phyloP scores from a whole-genome alignment of 2,888 invertebrate species.

The Muscina levida region DNA sequence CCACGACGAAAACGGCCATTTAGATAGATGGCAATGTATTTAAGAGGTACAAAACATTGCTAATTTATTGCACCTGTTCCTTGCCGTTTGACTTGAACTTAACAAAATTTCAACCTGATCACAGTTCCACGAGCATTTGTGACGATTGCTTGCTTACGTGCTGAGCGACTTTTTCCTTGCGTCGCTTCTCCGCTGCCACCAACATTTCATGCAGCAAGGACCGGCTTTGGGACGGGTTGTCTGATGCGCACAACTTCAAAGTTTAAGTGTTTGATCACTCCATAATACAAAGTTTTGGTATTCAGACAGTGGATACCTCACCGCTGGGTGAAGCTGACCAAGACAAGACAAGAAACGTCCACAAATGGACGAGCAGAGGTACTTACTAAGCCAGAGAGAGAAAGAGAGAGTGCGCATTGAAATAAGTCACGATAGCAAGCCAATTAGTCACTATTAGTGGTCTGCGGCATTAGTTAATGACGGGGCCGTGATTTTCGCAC shows the following conservation, averaged over 20 bases:
- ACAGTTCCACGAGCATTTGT: slow-evolving; percentile 24
- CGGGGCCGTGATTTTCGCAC: slow-evolving; percentile 43
- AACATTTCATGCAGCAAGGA: slow-evolving; percentile 36
- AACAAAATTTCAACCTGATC: slow-evolving; percentile 32
- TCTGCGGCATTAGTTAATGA: slow-evolving; percentile 59
- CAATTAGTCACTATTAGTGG: slow-evolving; percentile 66
- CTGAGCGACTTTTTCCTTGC: too few relatives aligned
- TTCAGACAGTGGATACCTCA: slow-evolving; percentile 33
- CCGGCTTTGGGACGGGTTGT: slow-evolving; percentile 41
- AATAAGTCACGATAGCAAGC: slow-evolving; percentile 62
- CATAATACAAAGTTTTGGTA: slow-evolving; percentile 52
- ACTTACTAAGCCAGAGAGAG: too few relatives aligned
- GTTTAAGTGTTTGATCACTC: slow-evolving; percentile 46
- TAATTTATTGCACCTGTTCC: slow-evolving; percentile 62
- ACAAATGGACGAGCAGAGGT: background rate
- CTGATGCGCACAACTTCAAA: slow-evolving; percentile 51
- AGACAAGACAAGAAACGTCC: slow-evolving; percentile 26
- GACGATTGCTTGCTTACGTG: slow-evolving; percentile 6
- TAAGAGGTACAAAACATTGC: slow-evolving; percentile 56
- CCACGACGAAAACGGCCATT: slow-evolving; percentile 13
- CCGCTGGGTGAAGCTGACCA: slow-evolving; percentile 32
- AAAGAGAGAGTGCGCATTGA: slow-evolving; percentile 42
- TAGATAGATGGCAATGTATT: slow-evolving; percentile 51
- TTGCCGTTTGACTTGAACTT: slow-evolving; percentile 47
- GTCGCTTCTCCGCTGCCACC: slow-evolving; percentile 1